Base-by-base conservation (phyloP, 2,888 invertebrate genomes). In the Polietes domitor region DNA sequence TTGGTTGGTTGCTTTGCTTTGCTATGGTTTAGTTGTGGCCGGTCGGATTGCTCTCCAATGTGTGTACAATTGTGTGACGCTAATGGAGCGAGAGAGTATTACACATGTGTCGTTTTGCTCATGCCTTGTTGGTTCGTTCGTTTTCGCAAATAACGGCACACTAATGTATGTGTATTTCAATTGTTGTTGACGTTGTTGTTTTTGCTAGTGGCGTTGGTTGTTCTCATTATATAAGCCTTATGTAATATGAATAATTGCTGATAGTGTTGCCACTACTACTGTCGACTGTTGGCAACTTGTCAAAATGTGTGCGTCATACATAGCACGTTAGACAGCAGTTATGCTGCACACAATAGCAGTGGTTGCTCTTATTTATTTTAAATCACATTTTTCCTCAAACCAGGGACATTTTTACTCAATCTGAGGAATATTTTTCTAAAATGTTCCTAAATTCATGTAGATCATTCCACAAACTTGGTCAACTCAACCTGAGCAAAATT, bases 151-250 rank as follows among this genome's bases (percentile, higher is more conserved):
- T 73, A 80, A 80, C 58, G 72, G 71, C 53, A 72, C 41, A 26
- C 12, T 58, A 58, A 15, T 65, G 26, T 1, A n/a, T n/a, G 28
- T 47, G 61, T 65, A 15, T 26, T 24, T 26, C 15, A 53, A 32
- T 50, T 12, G 15, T 15, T 32, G 21, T 37, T 41, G 4, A n/a
- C n/a, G 61, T 10, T 55, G 28, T 41, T 70, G 70, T 78, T n/a
- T n/a, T n/a, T 43, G 65, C 50, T 61, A 26, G 5, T 26, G 50
- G n/a, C 55, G 21, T 41, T 71, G 41, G 37, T 9, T 76, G 72
- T 75, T 73, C 58, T 77, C 32, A 24, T 89, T 89, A 90, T 89
- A 89, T 89, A 90, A 90, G 86, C 61, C 87, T 89, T 90, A 89
- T 89, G 89, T 89, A 89, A 89, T 86, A 71, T 84, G 55, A 79